Evolutionary conservation across 2,888 invertebrate species (phyloP), one percentile per base, ranked within the genome.

Genomic region (Nycteola revayana): DNA sequence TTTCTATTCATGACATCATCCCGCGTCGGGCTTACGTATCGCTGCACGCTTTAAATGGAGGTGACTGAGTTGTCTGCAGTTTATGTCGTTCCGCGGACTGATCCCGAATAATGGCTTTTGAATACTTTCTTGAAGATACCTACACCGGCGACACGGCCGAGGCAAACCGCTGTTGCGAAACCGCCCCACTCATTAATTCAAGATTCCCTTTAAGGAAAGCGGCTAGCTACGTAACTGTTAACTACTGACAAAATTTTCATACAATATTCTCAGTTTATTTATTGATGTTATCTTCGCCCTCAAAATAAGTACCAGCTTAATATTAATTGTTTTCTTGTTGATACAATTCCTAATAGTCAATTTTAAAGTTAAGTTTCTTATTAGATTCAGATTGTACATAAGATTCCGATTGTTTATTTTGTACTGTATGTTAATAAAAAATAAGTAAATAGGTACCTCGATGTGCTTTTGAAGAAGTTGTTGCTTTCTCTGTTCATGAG

Each of bases 401-500:
- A n/a, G n/a, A n/a, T n/a, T n/a, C n/a, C n/a, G n/a, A n/a, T n/a
- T n/a, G n/a, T n/a, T n/a, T n/a, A n/a, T n/a, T n/a, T n/a, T n/a
- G n/a, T n/a, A n/a, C n/a, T n/a, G n/a, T n/a, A n/a, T n/a, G n/a
- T n/a, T n/a, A n/a, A n/a, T n/a, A n/a, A 38, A 37, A 41, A 32
- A 47, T 37, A 44, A 49, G 39, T 51, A n/a, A 21, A 83, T 83
- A 81, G 73, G 74, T 92, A 96, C 96, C 96, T 96, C 74, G 94
- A 93, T 66, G 95, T 94, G 80, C 93, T 94, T 90, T 95, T 95
- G 89, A 96, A 96, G 90, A 96, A 96, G 75, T 96, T 95, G 82
- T 94, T 94, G 72, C 95, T 94, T 84, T 97, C 97, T 72, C 96
- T 93, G 85, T 96, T 96, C 94, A 97, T 95, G 51, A 97, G 90